Evolutionary conservation across 2,113 vertebrate species (phyloP), one percentile per base, ranked within the genome.

Genomic region (Ailuropoda melanoleuca): DNA sequence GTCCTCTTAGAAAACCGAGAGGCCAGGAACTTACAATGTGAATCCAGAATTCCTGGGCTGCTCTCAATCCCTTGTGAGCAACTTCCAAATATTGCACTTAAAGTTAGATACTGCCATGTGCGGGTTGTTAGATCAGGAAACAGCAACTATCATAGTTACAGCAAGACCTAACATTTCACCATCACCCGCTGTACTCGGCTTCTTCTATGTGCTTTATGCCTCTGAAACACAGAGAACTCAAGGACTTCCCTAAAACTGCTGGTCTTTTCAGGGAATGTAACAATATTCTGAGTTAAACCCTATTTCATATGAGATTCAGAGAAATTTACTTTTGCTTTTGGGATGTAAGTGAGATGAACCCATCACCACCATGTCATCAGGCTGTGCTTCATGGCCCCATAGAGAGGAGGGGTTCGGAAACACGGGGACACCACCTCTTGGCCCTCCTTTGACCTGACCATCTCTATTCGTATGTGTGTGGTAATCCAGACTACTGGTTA

Each of bases 91-190:
- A 6, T 0, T 19, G 18, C 70, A 8, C 8, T 34, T 19, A 23
- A 46, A 19, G 8, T 4, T 46, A 48, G 62, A n/a, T 34, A 86
- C 0, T 1, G 0, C 24, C 55, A 19, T 0, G 7, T 15, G 4
- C 15, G 0, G 10, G 19, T 18, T 9, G 75, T 56, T 31, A 34
- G 56, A 68, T 34, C 64, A 3, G 7, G 56, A 89, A 56, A 55
- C 39, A 56, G 14, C 19, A 13, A 21, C 15, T 8, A 4, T n/a
- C 34, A 2, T 4, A 17, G n/a, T n/a, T 19, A 12, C 17, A 23
- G 3, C 1, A 31, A 18, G 37, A 21, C 13, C 46, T 48, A 50
- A 46, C 34, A n/a, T 39, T 80, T 23, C 56, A 11, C 21, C 21
- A 78, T 21, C 21, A 43, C 24, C 34, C 12, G 80, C 43, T 29